Evolutionary conservation across 2,888 invertebrate genomes (phyloP).

Genomic region (Uloborus plumipes): DNA sequence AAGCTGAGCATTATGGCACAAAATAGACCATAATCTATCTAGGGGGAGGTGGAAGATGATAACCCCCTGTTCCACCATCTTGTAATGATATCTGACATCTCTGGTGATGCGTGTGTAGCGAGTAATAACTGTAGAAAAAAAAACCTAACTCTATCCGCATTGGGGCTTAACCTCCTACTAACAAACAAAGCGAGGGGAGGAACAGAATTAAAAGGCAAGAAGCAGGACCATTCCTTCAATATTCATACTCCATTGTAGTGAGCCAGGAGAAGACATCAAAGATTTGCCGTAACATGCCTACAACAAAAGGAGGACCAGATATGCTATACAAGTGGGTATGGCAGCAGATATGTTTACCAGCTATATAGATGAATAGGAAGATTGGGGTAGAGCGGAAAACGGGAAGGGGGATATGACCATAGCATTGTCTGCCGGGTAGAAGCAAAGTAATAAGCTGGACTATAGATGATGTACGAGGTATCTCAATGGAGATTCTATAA

Average conservation of each 20-base stretch:
- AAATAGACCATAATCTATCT: conserved; percentile 18
- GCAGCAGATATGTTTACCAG: conserved; percentile 59
- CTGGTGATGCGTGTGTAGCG: conserved; percentile 35
- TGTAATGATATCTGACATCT: conserved; percentile 47
- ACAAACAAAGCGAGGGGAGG: conserved; percentile 39
- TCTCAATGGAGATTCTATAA: not conserved
- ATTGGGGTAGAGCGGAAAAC: conserved; percentile 1
- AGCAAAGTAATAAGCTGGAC: conserved; percentile 50
- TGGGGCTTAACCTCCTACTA: conserved; percentile 43
- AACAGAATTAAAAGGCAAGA: conserved; percentile 47
- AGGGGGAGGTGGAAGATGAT: not conserved
- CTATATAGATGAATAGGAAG: conserved; percentile 34
- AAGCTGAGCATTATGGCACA: conserved; percentile 7
- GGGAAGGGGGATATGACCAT: conserved; percentile 2
- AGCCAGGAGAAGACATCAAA: conserved; percentile 30
- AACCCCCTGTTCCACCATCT: not conserved
- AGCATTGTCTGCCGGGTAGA: conserved; percentile 30
- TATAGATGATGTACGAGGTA: conserved; percentile 34
- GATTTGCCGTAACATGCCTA: conserved; percentile 25
- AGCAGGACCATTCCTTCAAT: conserved; percentile 9
- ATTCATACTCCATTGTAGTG: conserved; percentile 50
- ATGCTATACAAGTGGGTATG: conserved; percentile 52
- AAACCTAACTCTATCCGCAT: conserved; percentile 20
- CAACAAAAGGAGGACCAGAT: conserved; percentile 27
- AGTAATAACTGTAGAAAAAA: conserved; percentile 5